Evolutionary conservation across 2,888 invertebrate species (phyloP).

Genomic region (Mythimna ferrago): DNA sequence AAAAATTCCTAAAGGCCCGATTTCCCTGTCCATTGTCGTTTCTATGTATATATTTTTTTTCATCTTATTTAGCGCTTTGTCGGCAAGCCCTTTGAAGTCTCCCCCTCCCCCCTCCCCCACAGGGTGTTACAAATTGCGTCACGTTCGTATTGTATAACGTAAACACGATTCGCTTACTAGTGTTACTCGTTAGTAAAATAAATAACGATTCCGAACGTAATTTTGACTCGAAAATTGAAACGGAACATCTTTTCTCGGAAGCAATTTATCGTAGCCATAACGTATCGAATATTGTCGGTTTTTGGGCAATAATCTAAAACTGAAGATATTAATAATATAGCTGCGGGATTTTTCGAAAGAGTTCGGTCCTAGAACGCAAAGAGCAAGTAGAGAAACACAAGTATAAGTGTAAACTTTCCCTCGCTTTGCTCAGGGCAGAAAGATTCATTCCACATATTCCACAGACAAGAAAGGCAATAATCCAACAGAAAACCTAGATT

Average conservation of each 20-base stretch:
- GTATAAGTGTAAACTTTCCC: too few species aligned
- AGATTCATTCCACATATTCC: too few species aligned
- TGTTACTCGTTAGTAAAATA: constrained; percentile 68
- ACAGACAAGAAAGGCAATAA: background rate
- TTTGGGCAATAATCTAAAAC: background rate
- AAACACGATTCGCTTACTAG: constrained; percentile 82
- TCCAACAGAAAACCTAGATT: background rate
- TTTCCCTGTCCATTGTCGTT: constrained; percentile 89
- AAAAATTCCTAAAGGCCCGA: constrained; percentile 83
- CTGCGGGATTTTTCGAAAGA: background rate
- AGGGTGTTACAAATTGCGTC: constrained; percentile 89
- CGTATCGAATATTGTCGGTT: background rate
- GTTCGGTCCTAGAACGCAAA: too few species aligned
- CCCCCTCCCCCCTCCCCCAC: constrained; percentile 72
- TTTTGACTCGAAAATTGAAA: constrained; percentile 43
- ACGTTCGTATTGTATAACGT: constrained; percentile 83
- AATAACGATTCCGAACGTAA: constrained; percentile 53
- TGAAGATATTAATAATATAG: too few species aligned
- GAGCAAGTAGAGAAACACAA: too few species aligned
- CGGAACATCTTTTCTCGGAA: constrained; percentile 19
- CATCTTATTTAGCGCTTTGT: constrained; percentile 91
- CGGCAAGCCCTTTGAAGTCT: constrained; percentile 89
- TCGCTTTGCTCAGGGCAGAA: too few species aligned
- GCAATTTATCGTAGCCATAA: background rate
- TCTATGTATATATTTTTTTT: constrained; percentile 81